These are phyloP conservation scores for Corbicula japonica DNA, from an alignment of 2,888 invertebrate species.

Conservation along the genomic window DNA sequence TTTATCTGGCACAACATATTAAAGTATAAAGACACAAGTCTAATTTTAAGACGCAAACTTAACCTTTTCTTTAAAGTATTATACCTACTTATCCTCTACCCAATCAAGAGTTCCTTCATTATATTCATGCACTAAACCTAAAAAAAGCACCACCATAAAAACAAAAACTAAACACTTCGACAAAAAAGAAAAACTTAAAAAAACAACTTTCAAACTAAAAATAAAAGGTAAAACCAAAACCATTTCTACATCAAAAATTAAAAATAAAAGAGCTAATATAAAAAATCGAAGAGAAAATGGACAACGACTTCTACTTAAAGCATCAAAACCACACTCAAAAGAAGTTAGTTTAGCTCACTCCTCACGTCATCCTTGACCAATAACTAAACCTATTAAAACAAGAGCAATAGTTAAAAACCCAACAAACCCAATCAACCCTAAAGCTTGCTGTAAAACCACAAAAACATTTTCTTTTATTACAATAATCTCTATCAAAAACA, in stretches of 20 bases:
- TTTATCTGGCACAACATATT: too few species aligned
- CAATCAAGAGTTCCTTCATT: slow-evolving; percentile 25
- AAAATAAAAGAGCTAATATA: slow-evolving; percentile 1
- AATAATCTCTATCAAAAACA: too few species aligned
- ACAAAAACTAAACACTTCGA: not conserved
- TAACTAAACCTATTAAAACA: not conserved
- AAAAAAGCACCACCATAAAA: not conserved
- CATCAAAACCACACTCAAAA: slow-evolving; percentile 30
- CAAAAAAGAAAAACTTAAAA: not conserved
- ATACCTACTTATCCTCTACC: not conserved
- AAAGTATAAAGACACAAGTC: too few species aligned
- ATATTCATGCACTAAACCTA: slow-evolving; percentile 11
- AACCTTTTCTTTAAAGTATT: too few species aligned
- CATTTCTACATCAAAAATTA: slow-evolving; percentile 14
- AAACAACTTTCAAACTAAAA: not conserved
- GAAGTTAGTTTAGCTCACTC: not conserved
- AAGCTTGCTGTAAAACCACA: too few species aligned
- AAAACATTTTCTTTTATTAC: too few species aligned
- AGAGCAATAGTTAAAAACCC: not conserved
- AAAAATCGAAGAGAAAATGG: slow-evolving; percentile 7
- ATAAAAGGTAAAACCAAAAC: not conserved
- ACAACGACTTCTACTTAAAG: not conserved
- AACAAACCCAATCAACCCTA: not conserved
- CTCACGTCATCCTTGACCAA: not conserved
- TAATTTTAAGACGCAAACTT: too few species aligned